Conservation (phyloP, 2,113 vertebrate genomes). For the Saimiri boliviensis region DNA sequence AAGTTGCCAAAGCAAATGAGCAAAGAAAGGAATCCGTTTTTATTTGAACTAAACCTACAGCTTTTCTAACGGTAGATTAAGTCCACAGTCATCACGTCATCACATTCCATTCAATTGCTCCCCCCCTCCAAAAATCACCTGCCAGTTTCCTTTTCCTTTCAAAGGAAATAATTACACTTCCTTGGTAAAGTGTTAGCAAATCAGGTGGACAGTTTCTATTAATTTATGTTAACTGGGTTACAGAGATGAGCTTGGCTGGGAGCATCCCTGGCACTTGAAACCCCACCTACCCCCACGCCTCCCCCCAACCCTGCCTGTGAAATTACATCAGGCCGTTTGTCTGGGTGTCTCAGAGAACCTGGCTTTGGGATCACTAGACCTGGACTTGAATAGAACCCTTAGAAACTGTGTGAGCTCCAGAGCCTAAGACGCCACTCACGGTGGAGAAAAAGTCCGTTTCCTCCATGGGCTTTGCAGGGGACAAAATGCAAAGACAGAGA, state of each 20-base stretch:
- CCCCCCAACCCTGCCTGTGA: no score
- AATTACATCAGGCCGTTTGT: accelerated
- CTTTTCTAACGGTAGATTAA: not conserved
- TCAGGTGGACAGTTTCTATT: not conserved
- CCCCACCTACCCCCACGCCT: no score
- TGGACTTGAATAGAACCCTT: accelerated
- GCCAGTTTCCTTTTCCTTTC: not conserved
- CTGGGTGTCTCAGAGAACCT: no score
- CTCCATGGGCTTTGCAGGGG: accelerated
- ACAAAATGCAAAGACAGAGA: accelerated
- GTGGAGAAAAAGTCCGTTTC: not conserved
- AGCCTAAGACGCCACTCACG: accelerated
- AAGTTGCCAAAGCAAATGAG: not conserved
- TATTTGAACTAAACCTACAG: not conserved
- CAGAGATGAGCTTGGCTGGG: not conserved
- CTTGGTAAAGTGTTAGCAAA: not conserved
- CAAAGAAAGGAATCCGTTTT: not conserved
- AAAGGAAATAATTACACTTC: not conserved
- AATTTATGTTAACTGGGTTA: not conserved
- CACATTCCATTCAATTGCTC: not conserved
- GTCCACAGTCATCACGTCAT: not conserved
- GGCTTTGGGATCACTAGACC: not conserved
- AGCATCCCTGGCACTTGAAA: no score
- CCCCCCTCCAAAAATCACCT: not conserved
- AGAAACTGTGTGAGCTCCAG: accelerated